Evolutionary conservation across 2,113 vertebrate species (phyloP).

Genomic region (Channa maculata): DNA sequence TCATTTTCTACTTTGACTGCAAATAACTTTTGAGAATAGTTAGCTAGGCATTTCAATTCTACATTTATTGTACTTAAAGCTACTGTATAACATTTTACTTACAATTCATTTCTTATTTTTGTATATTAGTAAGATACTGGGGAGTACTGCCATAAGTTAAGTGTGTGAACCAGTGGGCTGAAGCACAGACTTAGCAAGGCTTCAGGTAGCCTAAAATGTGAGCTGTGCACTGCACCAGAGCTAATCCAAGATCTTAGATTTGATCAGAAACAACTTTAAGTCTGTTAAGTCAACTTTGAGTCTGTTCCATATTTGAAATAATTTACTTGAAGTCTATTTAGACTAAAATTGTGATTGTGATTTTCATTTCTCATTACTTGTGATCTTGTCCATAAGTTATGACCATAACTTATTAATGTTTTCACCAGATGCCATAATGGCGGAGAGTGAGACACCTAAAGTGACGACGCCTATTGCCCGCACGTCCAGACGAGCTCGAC

Average conservation of each 20-base stretch:
- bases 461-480: conserved; percentile 93
- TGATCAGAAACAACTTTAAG: too few species aligned
- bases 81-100: not conserved
- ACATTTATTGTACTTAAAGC: not conserved
- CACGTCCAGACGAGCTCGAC: conserved; percentile 81
- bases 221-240: conserved; percentile 19
- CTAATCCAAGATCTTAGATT: conserved; percentile 28
- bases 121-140: not conserved
- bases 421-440: conserved; percentile 84
- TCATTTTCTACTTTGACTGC: too few species aligned
- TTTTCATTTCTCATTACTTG: too few species aligned
- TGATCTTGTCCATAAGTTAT: too few species aligned
- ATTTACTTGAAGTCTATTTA: too few species aligned
- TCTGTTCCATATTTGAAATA: too few species aligned
- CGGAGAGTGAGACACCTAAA: conserved; percentile 91
- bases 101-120: not conserved
- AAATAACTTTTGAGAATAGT: too few species aligned
- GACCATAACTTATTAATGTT: conserved; percentile 28
- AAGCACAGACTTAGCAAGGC: not conserved
- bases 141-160: conserved; percentile 12
- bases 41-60: not conserved
- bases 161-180: conserved; percentile 1
- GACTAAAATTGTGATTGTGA: too few species aligned
- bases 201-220: not conserved
- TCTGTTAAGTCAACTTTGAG: too few species aligned